These are phyloP conservation scores for Scatophagus argus DNA, from an alignment of 2,113 vertebrate genomes.

Conservation along the genomic window DNA sequence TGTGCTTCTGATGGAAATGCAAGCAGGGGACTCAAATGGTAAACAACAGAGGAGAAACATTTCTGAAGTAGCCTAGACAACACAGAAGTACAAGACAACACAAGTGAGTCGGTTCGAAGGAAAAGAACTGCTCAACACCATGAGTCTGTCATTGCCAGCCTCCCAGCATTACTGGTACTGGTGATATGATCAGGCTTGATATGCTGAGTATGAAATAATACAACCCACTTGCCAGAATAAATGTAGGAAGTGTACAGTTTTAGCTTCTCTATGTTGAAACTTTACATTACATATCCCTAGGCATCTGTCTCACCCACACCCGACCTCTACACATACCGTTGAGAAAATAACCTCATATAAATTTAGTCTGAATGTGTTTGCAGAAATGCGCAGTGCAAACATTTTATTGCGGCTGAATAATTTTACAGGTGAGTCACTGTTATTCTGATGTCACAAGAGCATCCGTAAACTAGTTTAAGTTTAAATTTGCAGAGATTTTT, in stretches of 20 bases:
- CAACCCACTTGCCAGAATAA: no score
- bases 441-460: neutral
- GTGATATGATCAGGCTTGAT: no score
- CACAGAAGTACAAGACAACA: neutral
- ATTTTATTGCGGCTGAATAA: no score
- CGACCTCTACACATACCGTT: no score
- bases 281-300: no score
- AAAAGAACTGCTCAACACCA: neutral
- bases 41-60: neutral
- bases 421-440: neutral
- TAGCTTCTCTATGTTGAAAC: no score
- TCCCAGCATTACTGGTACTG: neutral
- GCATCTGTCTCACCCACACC: no score
- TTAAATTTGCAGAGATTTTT: neutral
- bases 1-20: constrained; percentile 66
- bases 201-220: neutral
- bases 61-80: neutral
- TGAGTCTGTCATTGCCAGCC: neutral
- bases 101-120: neutral
- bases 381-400: no score
- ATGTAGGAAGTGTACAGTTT: no score
- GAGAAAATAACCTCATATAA: no score
- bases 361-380: no score
- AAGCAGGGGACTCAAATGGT: constrained; percentile 48
- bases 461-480: neutral